Evolutionary conservation across 2,113 vertebrate species (phyloP).

Genomic region (Thermophis baileyi): DNA sequence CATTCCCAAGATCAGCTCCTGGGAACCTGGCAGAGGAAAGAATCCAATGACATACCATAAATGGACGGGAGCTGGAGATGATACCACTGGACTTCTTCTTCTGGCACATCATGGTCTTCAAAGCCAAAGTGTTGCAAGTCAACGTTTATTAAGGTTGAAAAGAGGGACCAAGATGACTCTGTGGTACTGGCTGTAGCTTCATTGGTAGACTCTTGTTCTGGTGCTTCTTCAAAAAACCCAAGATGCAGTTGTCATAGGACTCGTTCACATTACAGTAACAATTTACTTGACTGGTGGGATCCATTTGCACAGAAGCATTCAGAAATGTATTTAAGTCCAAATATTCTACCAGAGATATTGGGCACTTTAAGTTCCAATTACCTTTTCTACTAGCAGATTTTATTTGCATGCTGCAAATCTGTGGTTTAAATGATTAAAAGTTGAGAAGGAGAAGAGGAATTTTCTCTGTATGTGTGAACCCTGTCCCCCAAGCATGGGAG

Average conservation of each 20-base stretch:
- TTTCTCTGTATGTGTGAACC: background rate
- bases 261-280: background rate
- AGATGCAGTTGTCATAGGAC: too few relatives aligned
- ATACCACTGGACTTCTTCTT: background rate
- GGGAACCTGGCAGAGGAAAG: background rate
- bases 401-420: background rate
- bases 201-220: background rate
- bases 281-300: background rate
- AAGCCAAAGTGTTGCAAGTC: background rate
- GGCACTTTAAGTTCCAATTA: background rate
- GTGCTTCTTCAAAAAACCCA: background rate
- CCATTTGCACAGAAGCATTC: background rate
- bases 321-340: background rate
- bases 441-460: background rate
- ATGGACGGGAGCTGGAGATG: background rate
- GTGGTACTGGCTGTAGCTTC: background rate
- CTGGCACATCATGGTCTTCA: background rate
- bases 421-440: background rate
- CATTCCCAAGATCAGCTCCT: background rate
- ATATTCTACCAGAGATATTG: background rate
- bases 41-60: background rate
- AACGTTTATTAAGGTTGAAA: accelerated
- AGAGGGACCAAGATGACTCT: too few relatives aligned
- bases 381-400: background rate
- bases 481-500: background rate